Conservation (phyloP, 2,797 vertebrate species). For the Xenentodon cancila region DNA sequence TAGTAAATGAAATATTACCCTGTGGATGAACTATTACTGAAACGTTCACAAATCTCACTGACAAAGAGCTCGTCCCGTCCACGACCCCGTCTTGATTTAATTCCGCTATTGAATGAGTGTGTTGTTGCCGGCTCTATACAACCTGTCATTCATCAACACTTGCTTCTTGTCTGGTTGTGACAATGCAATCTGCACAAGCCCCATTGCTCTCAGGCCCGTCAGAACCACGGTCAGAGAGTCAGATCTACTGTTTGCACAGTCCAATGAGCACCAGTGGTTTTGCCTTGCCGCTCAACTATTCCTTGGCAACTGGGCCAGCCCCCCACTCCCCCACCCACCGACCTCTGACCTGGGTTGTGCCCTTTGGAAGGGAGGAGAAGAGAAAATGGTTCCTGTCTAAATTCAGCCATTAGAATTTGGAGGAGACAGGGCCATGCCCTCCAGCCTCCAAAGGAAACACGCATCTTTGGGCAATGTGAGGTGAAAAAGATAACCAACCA, state of each 20-base stretch:
- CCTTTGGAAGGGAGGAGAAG: slow-evolving; percentile 45
- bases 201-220: slow-evolving; percentile 66
- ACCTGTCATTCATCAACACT: slow-evolving; percentile 55
- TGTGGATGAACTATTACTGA: slow-evolving; percentile 1
- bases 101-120: slow-evolving; percentile 48
- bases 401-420: slow-evolving; percentile 64
- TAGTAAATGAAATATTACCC: background rate
- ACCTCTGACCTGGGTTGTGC: slow-evolving; percentile 60
- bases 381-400: slow-evolving; percentile 66
- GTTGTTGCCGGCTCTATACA: slow-evolving; percentile 52
- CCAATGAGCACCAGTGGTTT: slow-evolving; percentile 62
- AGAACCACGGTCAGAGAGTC: slow-evolving; percentile 41
- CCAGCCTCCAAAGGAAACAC: slow-evolving; percentile 56
- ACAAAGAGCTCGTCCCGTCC: slow-evolving; percentile 47
- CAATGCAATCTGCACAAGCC: slow-evolving; percentile 41
- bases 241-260: slow-evolving; percentile 66
- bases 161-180: slow-evolving; percentile 49
- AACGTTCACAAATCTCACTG: slow-evolving; percentile 30
- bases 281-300: slow-evolving; percentile 50
- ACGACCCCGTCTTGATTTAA: slow-evolving; percentile 36
- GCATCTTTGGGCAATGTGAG: slow-evolving; percentile 63
- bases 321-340: too few relatives aligned
- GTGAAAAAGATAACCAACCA: slow-evolving; percentile 62
- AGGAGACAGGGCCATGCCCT: slow-evolving; percentile 66
- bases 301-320: slow-evolving; percentile 71